These are phyloP conservation scores for Phalera bucephala DNA, from an alignment of 2,888 invertebrate genomes.

Conservation along the genomic window DNA sequence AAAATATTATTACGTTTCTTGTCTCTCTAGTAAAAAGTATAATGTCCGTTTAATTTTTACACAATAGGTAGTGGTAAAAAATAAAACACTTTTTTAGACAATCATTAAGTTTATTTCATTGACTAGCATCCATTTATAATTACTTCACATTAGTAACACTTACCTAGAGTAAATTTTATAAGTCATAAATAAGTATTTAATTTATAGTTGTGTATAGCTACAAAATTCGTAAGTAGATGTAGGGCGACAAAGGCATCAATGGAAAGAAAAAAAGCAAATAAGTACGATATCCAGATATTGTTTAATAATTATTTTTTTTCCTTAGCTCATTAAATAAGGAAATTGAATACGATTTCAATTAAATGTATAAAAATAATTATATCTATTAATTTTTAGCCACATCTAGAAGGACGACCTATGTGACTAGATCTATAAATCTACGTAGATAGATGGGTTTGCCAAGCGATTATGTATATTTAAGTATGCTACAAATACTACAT, in stretches of 20 bases:
- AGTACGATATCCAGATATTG: too few relatives aligned
- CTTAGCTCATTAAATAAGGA: too few relatives aligned
- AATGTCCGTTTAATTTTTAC: too few relatives aligned
- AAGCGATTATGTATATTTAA: background rate
- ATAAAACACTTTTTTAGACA: constrained; percentile 35
- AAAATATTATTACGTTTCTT: too few relatives aligned
- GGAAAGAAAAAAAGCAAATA: too few relatives aligned
- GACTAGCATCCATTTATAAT: constrained; percentile 31
- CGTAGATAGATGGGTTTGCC: background rate
- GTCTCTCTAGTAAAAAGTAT: too few relatives aligned
- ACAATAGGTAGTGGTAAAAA: constrained; percentile 9
- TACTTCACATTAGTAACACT: constrained; percentile 28
- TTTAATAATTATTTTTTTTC: too few relatives aligned
- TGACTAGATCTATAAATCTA: background rate
- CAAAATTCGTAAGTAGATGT: constrained; percentile 1
- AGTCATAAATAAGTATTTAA: constrained; percentile 15
- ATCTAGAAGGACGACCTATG: background rate
- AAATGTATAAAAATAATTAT: background rate
- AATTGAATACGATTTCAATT: background rate
- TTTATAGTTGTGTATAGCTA: constrained; percentile 14
- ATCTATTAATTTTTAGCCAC: background rate
- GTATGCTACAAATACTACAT: background rate
- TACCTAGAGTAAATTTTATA: constrained; percentile 26
- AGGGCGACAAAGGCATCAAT: background rate
- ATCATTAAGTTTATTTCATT: constrained; percentile 42